phyloP scores from a whole-genome alignment of 1,140 invertebrate species.

The Ptiloglossa arizonensis region DNA sequence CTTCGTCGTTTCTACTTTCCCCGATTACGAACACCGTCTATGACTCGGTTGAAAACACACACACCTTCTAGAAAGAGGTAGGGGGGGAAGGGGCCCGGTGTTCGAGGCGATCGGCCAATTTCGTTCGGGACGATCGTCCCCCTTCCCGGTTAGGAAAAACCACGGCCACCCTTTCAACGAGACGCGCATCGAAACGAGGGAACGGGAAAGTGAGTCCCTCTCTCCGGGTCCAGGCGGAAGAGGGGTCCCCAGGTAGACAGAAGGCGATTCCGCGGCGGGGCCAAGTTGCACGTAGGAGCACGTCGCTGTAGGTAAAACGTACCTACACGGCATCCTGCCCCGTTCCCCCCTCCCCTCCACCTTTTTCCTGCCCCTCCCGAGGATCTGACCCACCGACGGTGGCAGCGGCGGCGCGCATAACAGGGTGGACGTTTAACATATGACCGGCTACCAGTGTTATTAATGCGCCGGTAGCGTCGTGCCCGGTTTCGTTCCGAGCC shows the following conservation, averaged over 20 bases:
- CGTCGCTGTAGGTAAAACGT: constrained; percentile 60
- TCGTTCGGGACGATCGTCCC: background rate
- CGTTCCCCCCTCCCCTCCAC: constrained; percentile 2
- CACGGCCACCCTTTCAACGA: background rate
- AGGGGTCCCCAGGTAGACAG: constrained; percentile 35
- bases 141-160: background rate
- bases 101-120: background rate
- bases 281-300: constrained; percentile 60
- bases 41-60: no score
- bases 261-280: constrained; percentile 52
- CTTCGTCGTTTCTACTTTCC: no score
- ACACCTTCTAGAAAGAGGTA: no score
- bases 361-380: constrained; percentile 42
- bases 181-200: background rate
- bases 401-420: constrained; percentile 67
- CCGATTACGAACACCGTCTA: no score
- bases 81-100: no score
- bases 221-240: constrained; percentile 37
- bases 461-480: constrained; percentile 78
- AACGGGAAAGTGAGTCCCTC: background rate
- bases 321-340: constrained; percentile 38
- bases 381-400: constrained; percentile 49
- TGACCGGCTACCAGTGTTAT: constrained; percentile 82
- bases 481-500: constrained; percentile 72
- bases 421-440: constrained; percentile 82